Base-by-base conservation (phyloP, 2,113 vertebrate species). In the Tinamus guttatus region DNA sequence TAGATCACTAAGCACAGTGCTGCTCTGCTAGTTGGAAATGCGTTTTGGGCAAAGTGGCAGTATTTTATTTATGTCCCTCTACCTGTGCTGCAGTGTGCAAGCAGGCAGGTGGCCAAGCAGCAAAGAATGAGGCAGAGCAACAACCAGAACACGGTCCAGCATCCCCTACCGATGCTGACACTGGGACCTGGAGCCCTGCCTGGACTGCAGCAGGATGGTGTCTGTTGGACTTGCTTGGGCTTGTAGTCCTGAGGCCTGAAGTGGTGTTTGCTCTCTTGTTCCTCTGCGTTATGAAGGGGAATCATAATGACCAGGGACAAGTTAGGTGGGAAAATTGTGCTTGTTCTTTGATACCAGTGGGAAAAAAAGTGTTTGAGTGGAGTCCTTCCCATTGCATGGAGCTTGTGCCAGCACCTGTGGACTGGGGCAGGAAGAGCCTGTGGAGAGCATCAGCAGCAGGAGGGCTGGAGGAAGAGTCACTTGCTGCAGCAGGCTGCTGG, bases 121-220 rank as follows among this genome's bases (percentile, higher is more conserved):
- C 59, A 60, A 94, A 89, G 25, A 75, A 4, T 43, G 13, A 59
- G 81, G n/a, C 81, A 73, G 76, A 90, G 64, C 47, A 59, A 36
- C 49, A 71, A 34, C 34, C 84, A 49, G 51, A 87, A 77, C 86
- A 62, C 15, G 24, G 21, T 83, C 16, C 19, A 38, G 30, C 86
- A 59, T 87, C 84, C n/a, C 81, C 18, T 70, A 5, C 47, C 86
- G 60, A 17, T 76, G 79, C 40, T 64, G 34, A 27, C 34, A 65
- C 27, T 43, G 79, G 63, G 67, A 83, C 71, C 88, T 78, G 36
- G 62, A 87, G 89, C 6, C 22, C 49, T 83, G 22, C 36, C 4
- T 1, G 4, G 12, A 68, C 27, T 41, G 77, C 59, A 43, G 59
- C 38, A 82, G 15, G 52, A 60, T 43, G 20, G 21, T 49, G 17